A percentile compares a stretch with the other conserved stretches of the same genome.
Evolutionary conservation across 2,888 invertebrate genomes (phyloP).

Genomic region (Coelogynopora nodosa): DNA sequence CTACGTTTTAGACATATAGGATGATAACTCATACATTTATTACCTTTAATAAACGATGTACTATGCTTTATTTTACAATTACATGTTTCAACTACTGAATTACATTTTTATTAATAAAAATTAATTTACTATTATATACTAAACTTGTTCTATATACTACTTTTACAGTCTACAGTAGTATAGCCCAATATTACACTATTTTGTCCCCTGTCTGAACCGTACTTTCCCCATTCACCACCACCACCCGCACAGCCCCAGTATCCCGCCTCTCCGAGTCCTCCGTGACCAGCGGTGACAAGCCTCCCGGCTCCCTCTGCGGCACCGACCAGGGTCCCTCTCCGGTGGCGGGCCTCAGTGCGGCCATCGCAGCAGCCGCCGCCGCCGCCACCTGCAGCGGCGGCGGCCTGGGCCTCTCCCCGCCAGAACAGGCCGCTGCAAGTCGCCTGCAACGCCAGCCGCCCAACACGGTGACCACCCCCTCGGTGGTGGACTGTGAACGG

Average conservation of each 20-base stretch:
- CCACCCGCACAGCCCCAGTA: not conserved
- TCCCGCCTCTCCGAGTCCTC: not conserved
- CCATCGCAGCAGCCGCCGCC: not conserved
- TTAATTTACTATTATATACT: not conserved
- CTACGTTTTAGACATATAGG: too few species aligned
- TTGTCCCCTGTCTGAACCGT: too few species aligned
- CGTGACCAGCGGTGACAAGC: not conserved
- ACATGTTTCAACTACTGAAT: too few species aligned
- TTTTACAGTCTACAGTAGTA: too few species aligned
- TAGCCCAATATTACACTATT: too few species aligned
- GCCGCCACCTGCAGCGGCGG: too few species aligned
- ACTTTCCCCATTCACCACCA: not conserved
- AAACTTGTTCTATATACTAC: too few species aligned
- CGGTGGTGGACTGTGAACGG: not conserved
- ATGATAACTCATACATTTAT: too few species aligned
- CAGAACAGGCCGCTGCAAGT: not conserved
- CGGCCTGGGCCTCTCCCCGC: not conserved
- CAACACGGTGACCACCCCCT: not conserved
- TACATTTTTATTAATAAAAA: not conserved
- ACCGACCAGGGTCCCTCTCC: conserved; percentile 5
- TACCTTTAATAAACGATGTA: too few species aligned
- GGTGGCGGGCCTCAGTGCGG: not conserved
- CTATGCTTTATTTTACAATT: too few species aligned
- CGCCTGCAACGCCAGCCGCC: not conserved
- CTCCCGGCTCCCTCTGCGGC: not conserved